A percentile compares a stretch with the other conserved stretches of the same genome.
phyloP scores from a whole-genome alignment of 2,888 invertebrate genomes.

The Xiphydria camelus region DNA sequence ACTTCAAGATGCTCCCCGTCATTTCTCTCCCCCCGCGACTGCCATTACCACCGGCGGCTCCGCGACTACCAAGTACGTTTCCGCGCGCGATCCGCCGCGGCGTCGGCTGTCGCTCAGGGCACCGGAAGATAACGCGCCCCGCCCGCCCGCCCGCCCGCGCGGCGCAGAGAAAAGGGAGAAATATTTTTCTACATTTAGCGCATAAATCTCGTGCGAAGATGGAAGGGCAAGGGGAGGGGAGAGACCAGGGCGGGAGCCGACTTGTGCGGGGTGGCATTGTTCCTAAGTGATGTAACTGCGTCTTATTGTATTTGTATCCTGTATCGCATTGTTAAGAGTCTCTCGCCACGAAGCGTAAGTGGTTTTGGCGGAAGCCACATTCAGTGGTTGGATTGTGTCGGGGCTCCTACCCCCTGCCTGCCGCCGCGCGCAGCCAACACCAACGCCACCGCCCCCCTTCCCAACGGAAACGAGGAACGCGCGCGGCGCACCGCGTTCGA shows the following conservation, averaged over 20 bases:
- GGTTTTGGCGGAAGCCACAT: conserved; percentile 59
- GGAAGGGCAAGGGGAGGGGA: conserved; percentile 18
- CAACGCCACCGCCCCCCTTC: conserved; percentile 9
- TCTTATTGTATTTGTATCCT: conserved; percentile 59
- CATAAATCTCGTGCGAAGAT: conserved; percentile 48
- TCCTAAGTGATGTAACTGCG: conserved; percentile 59
- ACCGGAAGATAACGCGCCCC: too few relatives aligned
- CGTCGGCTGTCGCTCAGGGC: too few relatives aligned
- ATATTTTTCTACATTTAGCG: conserved; percentile 57
- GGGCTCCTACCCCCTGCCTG: conserved; percentile 33
- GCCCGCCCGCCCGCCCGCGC: too few relatives aligned
- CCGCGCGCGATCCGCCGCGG: too few relatives aligned
- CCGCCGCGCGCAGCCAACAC: conserved; percentile 13
- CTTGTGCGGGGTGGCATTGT: conserved; percentile 47
- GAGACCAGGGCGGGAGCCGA: conserved; percentile 21
- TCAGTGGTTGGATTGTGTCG: conserved; percentile 54
- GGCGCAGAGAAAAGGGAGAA: conserved; percentile 32
- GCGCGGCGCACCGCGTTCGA: conserved; percentile 14
- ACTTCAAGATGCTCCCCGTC: too few relatives aligned
- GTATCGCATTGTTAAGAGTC: conserved; percentile 57
- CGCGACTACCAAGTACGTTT: too few relatives aligned
- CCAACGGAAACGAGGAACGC: conserved; percentile 3
- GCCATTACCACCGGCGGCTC: too few relatives aligned
- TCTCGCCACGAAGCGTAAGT: conserved; percentile 58
- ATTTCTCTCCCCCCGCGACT: too few relatives aligned